Evolutionary conservation across 2,113 vertebrate genomes (phyloP).

Genomic region (Pachypanchax playfairii): DNA sequence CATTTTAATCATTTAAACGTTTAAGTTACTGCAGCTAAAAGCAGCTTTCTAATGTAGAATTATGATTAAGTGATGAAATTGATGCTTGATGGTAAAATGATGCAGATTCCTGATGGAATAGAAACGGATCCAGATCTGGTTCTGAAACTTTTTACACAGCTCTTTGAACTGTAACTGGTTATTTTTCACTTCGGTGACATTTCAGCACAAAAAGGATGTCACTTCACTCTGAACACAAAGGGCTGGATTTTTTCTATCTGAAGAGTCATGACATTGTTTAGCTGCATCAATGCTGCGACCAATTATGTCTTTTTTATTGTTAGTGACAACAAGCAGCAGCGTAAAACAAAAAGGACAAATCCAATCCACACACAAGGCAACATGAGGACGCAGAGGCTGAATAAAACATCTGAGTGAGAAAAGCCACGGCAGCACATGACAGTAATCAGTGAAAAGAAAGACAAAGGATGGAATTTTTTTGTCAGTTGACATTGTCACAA

Average conservation of each 20-base stretch:
- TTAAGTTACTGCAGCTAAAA: background rate
- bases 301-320: conserved; percentile 30
- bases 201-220: conserved; percentile 52
- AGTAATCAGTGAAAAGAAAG: conserved; percentile 35
- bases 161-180: conserved; percentile 18
- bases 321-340: conserved; percentile 34
- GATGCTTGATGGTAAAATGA: too few relatives aligned
- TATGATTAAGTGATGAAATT: too few relatives aligned
- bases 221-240: conserved; percentile 25
- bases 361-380: conserved; percentile 28
- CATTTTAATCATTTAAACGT: too few relatives aligned
- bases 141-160: too few relatives aligned
- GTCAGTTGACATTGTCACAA: conserved; percentile 42
- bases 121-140: background rate
- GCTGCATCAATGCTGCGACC: conserved; percentile 7
- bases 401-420: conserved; percentile 35
- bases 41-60: too few relatives aligned
- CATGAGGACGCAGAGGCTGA: conserved; percentile 24
- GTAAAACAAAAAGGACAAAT: conserved; percentile 41
- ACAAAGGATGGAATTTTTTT: conserved; percentile 42
- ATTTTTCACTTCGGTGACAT: conserved; percentile 43
- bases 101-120: background rate
- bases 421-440: conserved; percentile 38
- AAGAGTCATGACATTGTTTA: conserved; percentile 21
- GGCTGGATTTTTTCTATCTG: conserved; percentile 12